A percentile compares a stretch with the other conserved stretches of the same genome.
Conservation (phyloP, 2,113 vertebrate species). For the Periophthalmodon schlosseri region DNA sequence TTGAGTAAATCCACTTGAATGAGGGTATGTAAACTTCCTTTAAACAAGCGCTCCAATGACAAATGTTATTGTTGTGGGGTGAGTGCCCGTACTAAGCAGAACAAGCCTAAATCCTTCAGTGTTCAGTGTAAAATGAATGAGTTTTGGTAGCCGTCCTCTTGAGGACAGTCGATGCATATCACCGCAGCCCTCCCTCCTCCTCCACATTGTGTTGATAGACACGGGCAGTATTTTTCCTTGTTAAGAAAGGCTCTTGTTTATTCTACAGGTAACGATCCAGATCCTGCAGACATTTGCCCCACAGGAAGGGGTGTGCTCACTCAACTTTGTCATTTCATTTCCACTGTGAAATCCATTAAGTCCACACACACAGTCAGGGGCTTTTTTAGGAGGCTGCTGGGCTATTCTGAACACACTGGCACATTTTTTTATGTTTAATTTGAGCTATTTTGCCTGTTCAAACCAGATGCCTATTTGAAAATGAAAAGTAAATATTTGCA, state of each 20-base stretch:
- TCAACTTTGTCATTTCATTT: slow-evolving; percentile 79
- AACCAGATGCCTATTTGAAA: not conserved
- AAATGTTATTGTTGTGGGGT: slow-evolving; percentile 43
- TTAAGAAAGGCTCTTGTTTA: slow-evolving; percentile 74
- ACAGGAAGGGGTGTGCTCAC: slow-evolving; percentile 76
- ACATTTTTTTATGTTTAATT: slow-evolving; percentile 3
- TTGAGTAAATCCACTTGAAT: not conserved
- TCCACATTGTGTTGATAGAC: slow-evolving; percentile 72
- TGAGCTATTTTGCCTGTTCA: not conserved
- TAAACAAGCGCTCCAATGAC: slow-evolving; percentile 28
- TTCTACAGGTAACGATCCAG: slow-evolving; percentile 78
- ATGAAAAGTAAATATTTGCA: not conserved
- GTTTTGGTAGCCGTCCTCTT: slow-evolving; percentile 63
- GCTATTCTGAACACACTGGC: not conserved
- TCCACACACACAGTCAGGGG: slow-evolving; percentile 44
- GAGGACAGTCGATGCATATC: slow-evolving; percentile 71
- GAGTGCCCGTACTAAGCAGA: slow-evolving; percentile 42
- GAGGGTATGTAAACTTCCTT: not conserved
- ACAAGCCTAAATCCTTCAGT: slow-evolving; percentile 29
- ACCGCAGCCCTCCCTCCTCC: slow-evolving; percentile 55
- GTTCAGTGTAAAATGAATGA: slow-evolving; percentile 60
- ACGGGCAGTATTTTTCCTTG: slow-evolving; percentile 71
- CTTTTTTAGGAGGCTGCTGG: slow-evolving; percentile 48
- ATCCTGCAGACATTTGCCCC: slow-evolving; percentile 75
- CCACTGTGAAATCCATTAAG: slow-evolving; percentile 81